Conservation (phyloP, 2,113 vertebrate genomes). For the Glaucidium brasilianum region DNA sequence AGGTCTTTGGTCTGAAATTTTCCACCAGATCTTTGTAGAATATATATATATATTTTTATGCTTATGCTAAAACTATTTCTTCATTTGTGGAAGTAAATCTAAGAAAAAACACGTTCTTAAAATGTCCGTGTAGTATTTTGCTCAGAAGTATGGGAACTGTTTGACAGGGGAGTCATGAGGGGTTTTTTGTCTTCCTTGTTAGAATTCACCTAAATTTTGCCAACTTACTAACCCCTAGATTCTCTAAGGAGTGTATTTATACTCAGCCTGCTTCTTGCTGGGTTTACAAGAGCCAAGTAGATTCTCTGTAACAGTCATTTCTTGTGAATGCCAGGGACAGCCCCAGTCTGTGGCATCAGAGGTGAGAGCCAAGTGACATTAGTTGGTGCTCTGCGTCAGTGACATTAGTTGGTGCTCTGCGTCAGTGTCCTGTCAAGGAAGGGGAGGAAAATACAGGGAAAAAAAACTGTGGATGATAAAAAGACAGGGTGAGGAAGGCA, state of each 20-base stretch:
- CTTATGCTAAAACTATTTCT: neutral
- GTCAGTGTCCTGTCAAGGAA: neutral
- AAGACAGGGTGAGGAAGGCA: neutral
- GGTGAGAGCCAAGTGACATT: neutral
- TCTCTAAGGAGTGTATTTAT: neutral
- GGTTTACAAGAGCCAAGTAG: neutral
- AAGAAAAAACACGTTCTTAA: neutral
- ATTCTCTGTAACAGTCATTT: neutral
- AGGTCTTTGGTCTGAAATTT: neutral
- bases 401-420: neutral
- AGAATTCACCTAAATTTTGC: neutral
- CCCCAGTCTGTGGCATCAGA: neutral
- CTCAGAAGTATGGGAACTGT: neutral
- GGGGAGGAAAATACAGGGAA: neutral
- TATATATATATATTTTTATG: neutral
- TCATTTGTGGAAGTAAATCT: neutral
- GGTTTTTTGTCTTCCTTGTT: neutral
- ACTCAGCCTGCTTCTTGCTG: neutral
- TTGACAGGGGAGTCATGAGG: rapidly evolving
- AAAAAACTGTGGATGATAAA: neutral
- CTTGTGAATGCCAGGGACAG: neutral
- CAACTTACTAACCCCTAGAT: neutral
- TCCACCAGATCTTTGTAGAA: neutral
- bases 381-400: neutral
- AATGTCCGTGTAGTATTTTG: neutral